Evolutionary conservation across 2,888 invertebrate genomes (phyloP).

Genomic region (Dynastes tityus): DNA sequence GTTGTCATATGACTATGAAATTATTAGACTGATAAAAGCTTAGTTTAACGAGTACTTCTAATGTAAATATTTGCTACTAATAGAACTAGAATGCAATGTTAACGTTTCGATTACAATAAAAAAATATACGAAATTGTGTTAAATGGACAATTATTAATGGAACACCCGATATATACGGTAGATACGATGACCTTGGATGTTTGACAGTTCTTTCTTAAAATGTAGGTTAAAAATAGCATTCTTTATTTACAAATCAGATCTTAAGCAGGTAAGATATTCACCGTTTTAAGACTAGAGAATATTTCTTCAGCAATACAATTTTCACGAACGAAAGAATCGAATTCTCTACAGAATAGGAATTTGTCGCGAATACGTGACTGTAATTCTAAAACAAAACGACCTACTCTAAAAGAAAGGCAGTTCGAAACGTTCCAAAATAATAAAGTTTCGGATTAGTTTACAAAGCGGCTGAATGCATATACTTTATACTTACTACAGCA

Average conservation of each 20-base stretch:
- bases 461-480: slow-evolving; percentile 1
- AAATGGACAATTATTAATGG: background rate
- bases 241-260: slow-evolving; percentile 46
- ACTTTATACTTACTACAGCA: background rate
- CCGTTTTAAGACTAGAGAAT: background rate
- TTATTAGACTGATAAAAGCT: no score
- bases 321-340: no score
- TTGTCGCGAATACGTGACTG: no score
- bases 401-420: background rate
- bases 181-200: slow-evolving; percentile 39
- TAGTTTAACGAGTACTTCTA: no score
- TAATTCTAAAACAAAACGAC: no score
- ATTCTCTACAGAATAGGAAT: no score
- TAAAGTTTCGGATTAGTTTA: slow-evolving; percentile 8
- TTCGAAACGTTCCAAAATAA: slow-evolving; percentile 9
- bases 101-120: no score
- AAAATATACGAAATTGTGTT: no score
- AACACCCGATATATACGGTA: background rate
- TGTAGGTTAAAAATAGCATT: slow-evolving; percentile 49
- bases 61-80: no score
- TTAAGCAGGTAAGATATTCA: slow-evolving; percentile 5
- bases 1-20: no score
- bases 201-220: slow-evolving; percentile 47
- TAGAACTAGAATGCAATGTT: no score
- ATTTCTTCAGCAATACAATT: no score